Evolutionary conservation across 2,113 vertebrate genomes (phyloP), one percentile per base, ranked within the genome.

Genomic region (Tiliqua scincoides): DNA sequence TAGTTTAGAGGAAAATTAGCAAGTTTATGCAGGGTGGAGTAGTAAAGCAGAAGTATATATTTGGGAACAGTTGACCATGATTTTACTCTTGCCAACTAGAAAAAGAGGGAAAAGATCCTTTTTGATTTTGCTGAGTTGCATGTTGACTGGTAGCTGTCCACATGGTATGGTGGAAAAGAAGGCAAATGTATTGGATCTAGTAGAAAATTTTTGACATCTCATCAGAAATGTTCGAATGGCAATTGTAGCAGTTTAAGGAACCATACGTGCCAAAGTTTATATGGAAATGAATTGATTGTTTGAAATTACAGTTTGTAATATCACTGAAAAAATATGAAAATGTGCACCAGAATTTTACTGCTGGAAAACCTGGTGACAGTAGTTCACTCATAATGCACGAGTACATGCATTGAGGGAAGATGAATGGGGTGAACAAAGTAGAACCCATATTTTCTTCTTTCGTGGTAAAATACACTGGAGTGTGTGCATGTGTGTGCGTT

Each of bases 181-280:
- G 12, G 63, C 25, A 68, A 74, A 43, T 83, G 57, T 2, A 48
- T 32, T 75, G 59, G 43, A 63, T 76, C 30, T 23, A 65, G 43
- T 52, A 63, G 17, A 65, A 12, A 12, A 43, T 63, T 83, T 54
- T 70, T 72, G 65, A n/a, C 27, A 25, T 37, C 40, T 4, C 9
- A n/a, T 71, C 30, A 62, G n/a, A 65, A n/a, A 67, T 77, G 84
- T 78, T 70, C 52, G 57, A 37, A 78, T 85, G 82, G 15, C 32
- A 70, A 76, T 76, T 40, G 68, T 35, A 72, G 73, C 61, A 76
- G 65, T 84, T 84, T 76, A 8, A 11, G 40, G n/a, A 54, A 18
- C 27, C 61, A 40, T 25, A 23, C 70, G 43, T 78, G 74, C 74
- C 43, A 68, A 65, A 30, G 10, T 76, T 54, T 63, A 6, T 32